Percentiles rank a stretch among this genome's conserved stretches.
These are phyloP conservation scores for Heliconius charithonia DNA, from an alignment of 2,888 invertebrate genomes.

Conservation along the genomic window DNA sequence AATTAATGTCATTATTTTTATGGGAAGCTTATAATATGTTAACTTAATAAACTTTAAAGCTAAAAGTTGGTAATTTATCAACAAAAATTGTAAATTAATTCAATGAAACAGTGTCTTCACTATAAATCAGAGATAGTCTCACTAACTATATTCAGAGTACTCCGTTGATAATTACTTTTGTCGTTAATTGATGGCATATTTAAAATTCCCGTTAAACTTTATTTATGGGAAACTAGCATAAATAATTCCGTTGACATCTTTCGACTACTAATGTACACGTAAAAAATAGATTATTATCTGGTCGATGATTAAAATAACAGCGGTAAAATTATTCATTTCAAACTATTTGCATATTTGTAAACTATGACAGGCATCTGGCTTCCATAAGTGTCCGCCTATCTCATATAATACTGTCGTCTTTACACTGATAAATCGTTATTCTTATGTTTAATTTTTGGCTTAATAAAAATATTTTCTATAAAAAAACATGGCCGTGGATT, in stretches of 20 bases:
- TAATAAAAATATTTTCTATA: not conserved
- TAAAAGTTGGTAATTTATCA: not conserved
- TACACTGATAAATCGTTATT: constrained; percentile 6
- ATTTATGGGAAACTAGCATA: constrained; percentile 27
- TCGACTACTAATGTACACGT: constrained; percentile 42
- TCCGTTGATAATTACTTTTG: not conserved
- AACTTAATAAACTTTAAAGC: not conserved
- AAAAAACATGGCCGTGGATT: not conserved
- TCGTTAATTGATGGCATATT: constrained; percentile 16
- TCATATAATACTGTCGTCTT: constrained; percentile 29
- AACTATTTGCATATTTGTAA: constrained; percentile 44
- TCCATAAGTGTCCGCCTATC: constrained; percentile 39
- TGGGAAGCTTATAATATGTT: not conserved
- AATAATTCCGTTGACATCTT: constrained; percentile 28
- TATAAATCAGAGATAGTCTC: constrained; percentile 5
- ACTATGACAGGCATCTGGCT: constrained; percentile 43
- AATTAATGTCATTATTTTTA: too few species aligned
- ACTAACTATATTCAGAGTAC: constrained; percentile 9
- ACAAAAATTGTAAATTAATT: not conserved
- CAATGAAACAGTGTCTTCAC: not conserved
- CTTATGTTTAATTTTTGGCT: not conserved
- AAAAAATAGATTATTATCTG: constrained; percentile 39
- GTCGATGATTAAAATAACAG: constrained; percentile 39
- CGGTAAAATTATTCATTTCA: constrained; percentile 40
- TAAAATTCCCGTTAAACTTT: constrained; percentile 20